Percentiles rank a stretch among this genome's conserved stretches.
Conservation (phyloP, 2,888 invertebrate species). For the Chaetogeoica ovagalla region DNA sequence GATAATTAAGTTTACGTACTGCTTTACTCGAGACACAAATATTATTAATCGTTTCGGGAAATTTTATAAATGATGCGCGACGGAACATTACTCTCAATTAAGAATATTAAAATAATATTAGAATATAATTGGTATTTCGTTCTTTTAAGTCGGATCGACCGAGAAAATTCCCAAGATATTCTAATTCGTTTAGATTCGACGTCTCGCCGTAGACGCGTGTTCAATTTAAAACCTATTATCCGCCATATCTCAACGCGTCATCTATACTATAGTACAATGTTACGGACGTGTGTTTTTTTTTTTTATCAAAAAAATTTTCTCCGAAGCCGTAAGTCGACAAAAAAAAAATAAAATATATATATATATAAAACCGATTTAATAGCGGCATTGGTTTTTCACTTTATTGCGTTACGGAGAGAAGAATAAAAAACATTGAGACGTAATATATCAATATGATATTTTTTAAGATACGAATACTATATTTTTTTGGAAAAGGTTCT, state of each 20-base stretch:
- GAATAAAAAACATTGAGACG: neutral
- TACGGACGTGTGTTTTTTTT: neutral
- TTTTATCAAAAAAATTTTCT: constrained; percentile 7
- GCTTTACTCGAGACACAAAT: neutral
- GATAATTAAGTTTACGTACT: neutral
- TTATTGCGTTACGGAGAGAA: neutral
- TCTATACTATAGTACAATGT: too few relatives aligned
- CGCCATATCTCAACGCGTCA: too few relatives aligned
- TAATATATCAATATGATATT: constrained; percentile 14
- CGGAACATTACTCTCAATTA: neutral
- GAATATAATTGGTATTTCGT: neutral
- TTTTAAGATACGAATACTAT: constrained; percentile 2
- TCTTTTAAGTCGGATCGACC: too few relatives aligned
- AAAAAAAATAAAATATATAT: too few relatives aligned
- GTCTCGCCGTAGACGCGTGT: neutral
- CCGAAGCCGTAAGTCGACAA: neutral
- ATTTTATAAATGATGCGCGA: neutral
- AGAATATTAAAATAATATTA: neutral
- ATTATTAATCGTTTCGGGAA: neutral
- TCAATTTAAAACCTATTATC: too few relatives aligned
- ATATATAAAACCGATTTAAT: constrained; percentile 9
- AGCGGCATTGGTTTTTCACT: neutral
- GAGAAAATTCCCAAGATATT: neutral
- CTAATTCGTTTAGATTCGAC: neutral
- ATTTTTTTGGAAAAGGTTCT: neutral